Percentiles rank a stretch among this genome's conserved stretches.
Conservation (phyloP, 1,140 invertebrate genomes). For the Mya arenaria region DNA sequence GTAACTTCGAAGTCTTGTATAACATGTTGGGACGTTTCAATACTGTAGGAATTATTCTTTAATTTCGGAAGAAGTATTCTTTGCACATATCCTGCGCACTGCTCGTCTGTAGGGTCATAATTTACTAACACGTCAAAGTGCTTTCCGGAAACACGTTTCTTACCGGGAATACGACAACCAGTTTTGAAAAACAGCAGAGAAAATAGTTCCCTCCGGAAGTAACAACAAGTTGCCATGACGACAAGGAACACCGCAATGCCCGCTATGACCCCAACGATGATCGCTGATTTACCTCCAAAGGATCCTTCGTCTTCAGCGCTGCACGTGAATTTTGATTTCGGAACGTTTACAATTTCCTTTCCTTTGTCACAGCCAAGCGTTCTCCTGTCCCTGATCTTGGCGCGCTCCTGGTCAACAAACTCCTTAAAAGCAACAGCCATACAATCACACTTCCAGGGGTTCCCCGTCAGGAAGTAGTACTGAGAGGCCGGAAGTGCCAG, state of each 20-base stretch:
- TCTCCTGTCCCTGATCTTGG: conserved; percentile 39
- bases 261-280: conserved; percentile 7
- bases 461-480: conserved; percentile 2
- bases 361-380: conserved; percentile 1
- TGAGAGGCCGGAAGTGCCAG: neutral
- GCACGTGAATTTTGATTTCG: conserved; percentile 27
- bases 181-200: conserved; percentile 32
- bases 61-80: conserved; percentile 26
- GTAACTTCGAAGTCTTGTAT: conserved; percentile 46
- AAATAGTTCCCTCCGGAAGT: conserved; percentile 38
- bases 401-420: conserved; percentile 15
- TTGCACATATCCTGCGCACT: conserved; percentile 4
- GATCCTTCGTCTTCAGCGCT: neutral
- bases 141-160: neutral
- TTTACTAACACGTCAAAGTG: conserved; percentile 40
- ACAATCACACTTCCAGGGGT: conserved; percentile 33
- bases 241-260: conserved; percentile 1
- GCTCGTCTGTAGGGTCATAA: conserved; percentile 18
- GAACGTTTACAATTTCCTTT: conserved; percentile 5
- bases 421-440: conserved; percentile 19
- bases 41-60: conserved; percentile 30
- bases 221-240: neutral
- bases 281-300: neutral
- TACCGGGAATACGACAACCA: conserved; percentile 34
- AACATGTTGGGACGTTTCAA: conserved; percentile 37